phyloP scores from a whole-genome alignment of 2,113 vertebrate genomes.

The Pandion haliaetus region DNA sequence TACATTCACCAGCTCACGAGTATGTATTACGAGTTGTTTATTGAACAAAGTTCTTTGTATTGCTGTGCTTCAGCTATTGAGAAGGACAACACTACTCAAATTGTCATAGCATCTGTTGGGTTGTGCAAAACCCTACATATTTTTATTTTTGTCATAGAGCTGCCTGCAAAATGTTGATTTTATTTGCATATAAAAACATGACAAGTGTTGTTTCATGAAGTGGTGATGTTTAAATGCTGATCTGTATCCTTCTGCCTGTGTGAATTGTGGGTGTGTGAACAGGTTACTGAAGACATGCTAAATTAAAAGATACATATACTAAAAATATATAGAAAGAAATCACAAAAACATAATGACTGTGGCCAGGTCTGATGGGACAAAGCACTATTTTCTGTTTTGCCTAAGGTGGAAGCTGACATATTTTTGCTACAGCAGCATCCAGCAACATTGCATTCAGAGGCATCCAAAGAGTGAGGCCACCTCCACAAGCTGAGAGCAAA shows the following conservation, averaged over 20 bases:
- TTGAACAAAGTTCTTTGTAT: background rate
- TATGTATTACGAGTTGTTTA: background rate
- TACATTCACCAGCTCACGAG: background rate
- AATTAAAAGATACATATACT: background rate
- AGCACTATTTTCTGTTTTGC: background rate
- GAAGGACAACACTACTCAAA: background rate
- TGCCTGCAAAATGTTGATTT: background rate
- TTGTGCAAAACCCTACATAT: background rate
- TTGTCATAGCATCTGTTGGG: constrained; percentile 6
- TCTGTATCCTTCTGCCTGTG: background rate
- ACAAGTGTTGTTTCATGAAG: background rate
- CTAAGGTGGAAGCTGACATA: background rate
- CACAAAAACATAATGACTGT: background rate
- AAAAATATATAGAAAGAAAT: background rate
- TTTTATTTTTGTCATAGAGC: constrained; percentile 34
- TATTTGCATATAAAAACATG: background rate
- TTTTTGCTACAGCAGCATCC: background rate
- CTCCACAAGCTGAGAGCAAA: background rate
- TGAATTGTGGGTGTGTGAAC: background rate
- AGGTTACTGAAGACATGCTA: background rate
- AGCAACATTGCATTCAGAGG: background rate
- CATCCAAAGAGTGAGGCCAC: background rate
- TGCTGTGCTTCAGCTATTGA: background rate
- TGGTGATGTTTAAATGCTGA: background rate
- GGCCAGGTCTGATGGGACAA: background rate